Evolutionary conservation across 64 coral and sea anemone genomes (phyloP).

Genomic region (Orbicella faveolata): DNA sequence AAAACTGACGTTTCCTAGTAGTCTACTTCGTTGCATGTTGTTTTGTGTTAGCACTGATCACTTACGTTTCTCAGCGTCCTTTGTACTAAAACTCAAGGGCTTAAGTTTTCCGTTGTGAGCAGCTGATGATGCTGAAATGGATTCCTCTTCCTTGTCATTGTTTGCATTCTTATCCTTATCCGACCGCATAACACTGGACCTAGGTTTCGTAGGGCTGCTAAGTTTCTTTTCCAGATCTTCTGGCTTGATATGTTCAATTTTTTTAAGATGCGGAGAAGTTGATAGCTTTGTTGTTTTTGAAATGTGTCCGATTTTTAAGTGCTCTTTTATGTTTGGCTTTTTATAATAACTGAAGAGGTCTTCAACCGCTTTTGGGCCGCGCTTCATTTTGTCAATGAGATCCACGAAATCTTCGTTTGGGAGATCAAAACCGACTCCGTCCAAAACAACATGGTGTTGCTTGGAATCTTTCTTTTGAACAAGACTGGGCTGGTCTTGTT

Average conservation of each 20-base stretch:
- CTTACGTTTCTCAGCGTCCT: constrained; percentile 31
- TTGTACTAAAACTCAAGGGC: not conserved
- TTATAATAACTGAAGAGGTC: constrained; percentile 32
- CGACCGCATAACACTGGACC: constrained; percentile 6
- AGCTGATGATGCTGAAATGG: not conserved
- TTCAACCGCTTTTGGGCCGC: not conserved
- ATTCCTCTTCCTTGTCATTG: not conserved
- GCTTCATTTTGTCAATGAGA: constrained; percentile 41
- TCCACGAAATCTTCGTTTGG: constrained; percentile 49
- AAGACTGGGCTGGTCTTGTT: constrained; percentile 14
- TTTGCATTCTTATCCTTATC: not conserved
- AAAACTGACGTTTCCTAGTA: no score
- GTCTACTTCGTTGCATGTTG: no score
- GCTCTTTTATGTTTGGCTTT: not conserved
- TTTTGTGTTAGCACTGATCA: not conserved
- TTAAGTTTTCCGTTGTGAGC: not conserved
- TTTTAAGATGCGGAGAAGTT: not conserved
- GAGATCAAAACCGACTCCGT: constrained; percentile 62
- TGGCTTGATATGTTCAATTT: constrained; percentile 42
- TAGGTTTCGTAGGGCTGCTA: constrained; percentile 42
- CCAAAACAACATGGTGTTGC: constrained; percentile 61
- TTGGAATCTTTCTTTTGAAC: constrained; percentile 17
- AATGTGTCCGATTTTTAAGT: constrained; percentile 1
- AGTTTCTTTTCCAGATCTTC: constrained; percentile 48
- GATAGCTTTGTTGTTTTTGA: not conserved